Evolutionary conservation across 2,888 invertebrate species (phyloP).

Genomic region (Vandiemenella viatica): DNA sequence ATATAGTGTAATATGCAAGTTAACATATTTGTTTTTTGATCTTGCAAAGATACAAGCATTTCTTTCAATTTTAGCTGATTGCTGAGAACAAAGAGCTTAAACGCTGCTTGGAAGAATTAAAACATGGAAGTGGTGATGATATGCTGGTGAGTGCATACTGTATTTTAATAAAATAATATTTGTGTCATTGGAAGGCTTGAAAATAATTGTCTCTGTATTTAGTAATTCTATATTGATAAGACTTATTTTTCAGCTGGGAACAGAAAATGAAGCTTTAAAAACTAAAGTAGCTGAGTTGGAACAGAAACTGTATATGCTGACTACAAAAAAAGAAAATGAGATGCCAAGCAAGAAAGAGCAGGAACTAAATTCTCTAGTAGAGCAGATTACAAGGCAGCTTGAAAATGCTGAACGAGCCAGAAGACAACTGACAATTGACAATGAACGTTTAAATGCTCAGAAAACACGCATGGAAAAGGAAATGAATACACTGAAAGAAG

Average conservation of each 20-base stretch:
- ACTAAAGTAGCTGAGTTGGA: constrained; percentile 5
- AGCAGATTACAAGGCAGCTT: constrained; percentile 18
- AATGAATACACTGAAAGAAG: constrained; percentile 5
- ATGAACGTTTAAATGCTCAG: constrained; percentile 33
- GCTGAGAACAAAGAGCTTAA: neutral
- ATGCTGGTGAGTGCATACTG: neutral
- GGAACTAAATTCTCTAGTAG: constrained; percentile 16
- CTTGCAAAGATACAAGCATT: too few species aligned
- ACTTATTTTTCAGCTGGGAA: constrained; percentile 20
- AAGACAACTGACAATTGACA: constrained; percentile 28
- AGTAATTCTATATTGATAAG: too few species aligned
- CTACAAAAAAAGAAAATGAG: neutral
- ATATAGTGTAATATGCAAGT: too few species aligned
- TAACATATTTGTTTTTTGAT: too few species aligned
- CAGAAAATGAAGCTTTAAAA: constrained; percentile 22
- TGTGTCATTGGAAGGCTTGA: too few species aligned
- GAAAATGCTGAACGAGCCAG: constrained; percentile 18
- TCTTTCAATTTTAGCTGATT: neutral
- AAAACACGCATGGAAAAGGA: constrained; percentile 10
- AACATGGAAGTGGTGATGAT: neutral
- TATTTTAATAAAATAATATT: too few species aligned
- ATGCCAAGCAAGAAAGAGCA: constrained; percentile 14
- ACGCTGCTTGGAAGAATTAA: neutral
- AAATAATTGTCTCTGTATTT: too few species aligned
- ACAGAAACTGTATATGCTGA: constrained; percentile 1